Evolutionary conservation across 2,888 invertebrate genomes (phyloP).

Genomic region (Acrobasis consociella): DNA sequence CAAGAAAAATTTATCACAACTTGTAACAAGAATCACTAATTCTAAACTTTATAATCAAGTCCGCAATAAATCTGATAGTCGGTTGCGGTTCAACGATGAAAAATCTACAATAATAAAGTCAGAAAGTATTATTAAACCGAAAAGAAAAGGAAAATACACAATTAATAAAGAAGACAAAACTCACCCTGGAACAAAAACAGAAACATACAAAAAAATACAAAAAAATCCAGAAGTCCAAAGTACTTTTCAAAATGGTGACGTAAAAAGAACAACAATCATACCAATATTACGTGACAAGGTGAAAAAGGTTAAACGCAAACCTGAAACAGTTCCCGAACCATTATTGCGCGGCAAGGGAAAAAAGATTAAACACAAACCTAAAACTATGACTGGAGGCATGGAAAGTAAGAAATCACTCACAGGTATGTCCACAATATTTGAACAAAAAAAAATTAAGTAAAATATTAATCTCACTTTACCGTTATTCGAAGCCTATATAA

Average conservation of each 20-base stretch:
- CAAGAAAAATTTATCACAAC: background rate
- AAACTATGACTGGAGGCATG: too few species aligned
- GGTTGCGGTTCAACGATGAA: background rate
- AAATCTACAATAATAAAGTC: background rate
- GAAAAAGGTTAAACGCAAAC: background rate
- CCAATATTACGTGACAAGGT: background rate
- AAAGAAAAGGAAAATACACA: background rate
- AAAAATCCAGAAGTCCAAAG: background rate
- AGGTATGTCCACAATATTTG: too few species aligned
- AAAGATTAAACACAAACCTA: too few species aligned
- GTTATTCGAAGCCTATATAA: too few species aligned
- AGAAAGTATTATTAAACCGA: conserved; percentile 1
- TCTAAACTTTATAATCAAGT: conserved; percentile 15
- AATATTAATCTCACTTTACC: too few species aligned
- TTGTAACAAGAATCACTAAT: background rate
- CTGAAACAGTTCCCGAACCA: background rate
- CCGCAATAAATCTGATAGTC: conserved; percentile 26
- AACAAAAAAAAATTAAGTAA: too few species aligned
- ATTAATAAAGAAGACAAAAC: conserved; percentile 1
- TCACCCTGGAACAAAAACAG: background rate
- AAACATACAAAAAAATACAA: background rate
- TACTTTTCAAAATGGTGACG: background rate
- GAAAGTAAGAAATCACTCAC: too few species aligned
- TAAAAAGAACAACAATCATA: background rate
- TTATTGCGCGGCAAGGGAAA: background rate